These are phyloP conservation scores for Puffinus mauretanicus DNA, from an alignment of 2,113 vertebrate genomes.

Conservation along the genomic window DNA sequence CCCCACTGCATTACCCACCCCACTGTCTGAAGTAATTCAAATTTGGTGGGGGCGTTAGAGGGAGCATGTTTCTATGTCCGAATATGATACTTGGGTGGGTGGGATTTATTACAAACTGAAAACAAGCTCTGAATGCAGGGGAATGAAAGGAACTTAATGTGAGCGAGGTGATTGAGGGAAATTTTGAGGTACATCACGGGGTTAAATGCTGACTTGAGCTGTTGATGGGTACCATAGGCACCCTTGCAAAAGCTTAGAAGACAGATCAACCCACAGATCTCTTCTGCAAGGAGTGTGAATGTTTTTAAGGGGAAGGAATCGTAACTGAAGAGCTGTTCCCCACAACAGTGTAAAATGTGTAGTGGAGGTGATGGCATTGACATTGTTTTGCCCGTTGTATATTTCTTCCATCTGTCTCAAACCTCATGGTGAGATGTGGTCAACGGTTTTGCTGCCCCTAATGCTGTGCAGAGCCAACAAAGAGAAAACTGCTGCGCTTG, in stretches of 20 bases:
- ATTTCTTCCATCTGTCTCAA: not conserved
- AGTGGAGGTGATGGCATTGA: not conserved
- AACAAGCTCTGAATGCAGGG: not conserved
- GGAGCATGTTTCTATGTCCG: not conserved
- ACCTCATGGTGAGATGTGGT: not conserved
- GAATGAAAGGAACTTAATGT: not conserved
- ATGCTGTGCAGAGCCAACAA: not conserved
- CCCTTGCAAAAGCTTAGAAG: not conserved
- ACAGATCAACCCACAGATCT: not conserved
- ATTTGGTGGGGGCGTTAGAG: not conserved
- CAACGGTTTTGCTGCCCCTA: not conserved
- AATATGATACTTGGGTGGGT: not conserved
- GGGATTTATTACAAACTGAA: not conserved
- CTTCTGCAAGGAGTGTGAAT: not conserved
- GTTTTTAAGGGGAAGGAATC: not conserved
- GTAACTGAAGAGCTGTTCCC: not conserved
- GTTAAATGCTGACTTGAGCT: not conserved
- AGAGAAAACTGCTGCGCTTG: accelerated
- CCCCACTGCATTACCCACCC: not conserved
- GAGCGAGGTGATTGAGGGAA: not conserved
- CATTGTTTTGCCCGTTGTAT: not conserved
- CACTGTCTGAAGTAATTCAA: not conserved
- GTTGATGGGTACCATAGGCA: not conserved
- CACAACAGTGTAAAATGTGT: accelerated
- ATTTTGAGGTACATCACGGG: not conserved